Conservation (phyloP, 2,797 vertebrate species). For the Danio albolineatus region DNA sequence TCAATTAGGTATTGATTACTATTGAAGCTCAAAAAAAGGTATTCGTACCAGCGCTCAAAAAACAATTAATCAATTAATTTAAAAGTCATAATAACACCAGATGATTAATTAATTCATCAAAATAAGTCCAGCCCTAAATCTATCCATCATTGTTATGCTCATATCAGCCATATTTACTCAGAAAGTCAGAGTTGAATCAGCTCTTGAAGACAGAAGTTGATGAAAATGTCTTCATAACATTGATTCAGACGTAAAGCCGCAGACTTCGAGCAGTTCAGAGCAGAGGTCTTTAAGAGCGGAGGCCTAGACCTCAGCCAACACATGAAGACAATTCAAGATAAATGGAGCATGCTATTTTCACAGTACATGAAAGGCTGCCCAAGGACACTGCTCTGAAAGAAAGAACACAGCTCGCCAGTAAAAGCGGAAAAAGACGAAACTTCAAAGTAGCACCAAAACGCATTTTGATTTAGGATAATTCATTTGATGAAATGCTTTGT, state of each 20-base stretch:
- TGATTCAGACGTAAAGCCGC: constrained; percentile 37
- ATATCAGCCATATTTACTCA: not conserved
- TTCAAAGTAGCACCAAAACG: constrained; percentile 77
- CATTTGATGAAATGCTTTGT: constrained; percentile 57
- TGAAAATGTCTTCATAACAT: constrained; percentile 38
- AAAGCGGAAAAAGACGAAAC: constrained; percentile 79
- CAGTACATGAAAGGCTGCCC: constrained; percentile 78
- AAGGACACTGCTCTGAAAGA: constrained; percentile 77
- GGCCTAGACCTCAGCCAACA: constrained; percentile 78
- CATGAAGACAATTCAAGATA: constrained; percentile 82
- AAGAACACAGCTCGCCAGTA: constrained; percentile 75
- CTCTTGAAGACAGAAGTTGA: constrained; percentile 26
- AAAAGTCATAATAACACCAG: no score
- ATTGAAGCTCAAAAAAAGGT: no score
- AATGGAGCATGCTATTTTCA: constrained; percentile 81
- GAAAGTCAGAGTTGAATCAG: constrained; percentile 18
- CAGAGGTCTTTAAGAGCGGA: constrained; percentile 66
- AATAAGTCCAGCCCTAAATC: no score
- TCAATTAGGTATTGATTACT: no score
- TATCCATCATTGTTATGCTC: not conserved
- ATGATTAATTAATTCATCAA: no score
- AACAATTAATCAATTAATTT: no score
- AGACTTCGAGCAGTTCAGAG: constrained; percentile 24
- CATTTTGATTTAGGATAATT: constrained; percentile 56
- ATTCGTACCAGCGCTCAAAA: no score